Conservation (phyloP, 2,797 vertebrate genomes). For the Botia almorhae region DNA sequence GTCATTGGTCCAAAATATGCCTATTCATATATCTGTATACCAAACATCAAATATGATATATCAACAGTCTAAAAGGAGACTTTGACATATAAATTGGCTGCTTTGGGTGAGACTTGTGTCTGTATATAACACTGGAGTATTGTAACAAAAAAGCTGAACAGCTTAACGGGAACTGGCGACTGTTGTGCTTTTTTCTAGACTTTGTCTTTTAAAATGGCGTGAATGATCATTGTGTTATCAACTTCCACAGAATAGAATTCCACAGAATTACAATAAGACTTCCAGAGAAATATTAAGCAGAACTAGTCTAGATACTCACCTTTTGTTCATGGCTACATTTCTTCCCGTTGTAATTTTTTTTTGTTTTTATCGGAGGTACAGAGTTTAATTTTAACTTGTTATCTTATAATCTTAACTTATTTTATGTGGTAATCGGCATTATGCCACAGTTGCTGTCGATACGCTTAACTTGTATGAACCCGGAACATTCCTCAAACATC, state of each 20-base stretch:
- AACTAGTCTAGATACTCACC: background rate
- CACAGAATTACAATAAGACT: background rate
- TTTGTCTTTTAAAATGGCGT: background rate
- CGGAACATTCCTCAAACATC: background rate
- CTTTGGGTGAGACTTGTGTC: background rate
- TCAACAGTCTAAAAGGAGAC: too few relatives aligned
- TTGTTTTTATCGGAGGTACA: too few relatives aligned
- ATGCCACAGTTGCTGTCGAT: background rate
- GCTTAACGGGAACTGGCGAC: background rate
- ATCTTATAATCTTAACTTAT: background rate
- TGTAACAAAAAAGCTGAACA: background rate
- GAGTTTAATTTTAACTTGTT: too few relatives aligned
- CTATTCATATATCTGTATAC: background rate
- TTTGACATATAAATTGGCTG: too few relatives aligned
- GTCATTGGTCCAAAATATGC: too few relatives aligned
- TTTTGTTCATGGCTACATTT: too few relatives aligned
- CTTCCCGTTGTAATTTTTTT: too few relatives aligned
- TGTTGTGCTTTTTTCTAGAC: background rate
- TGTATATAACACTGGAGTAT: background rate
- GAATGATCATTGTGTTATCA: background rate
- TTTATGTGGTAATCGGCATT: background rate
- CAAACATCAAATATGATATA: background rate
- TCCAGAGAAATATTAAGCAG: background rate
- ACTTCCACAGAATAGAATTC: background rate
- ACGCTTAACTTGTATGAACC: background rate